Conservation (phyloP, 2,888 invertebrate species). For the Lottia gigantea region DNA sequence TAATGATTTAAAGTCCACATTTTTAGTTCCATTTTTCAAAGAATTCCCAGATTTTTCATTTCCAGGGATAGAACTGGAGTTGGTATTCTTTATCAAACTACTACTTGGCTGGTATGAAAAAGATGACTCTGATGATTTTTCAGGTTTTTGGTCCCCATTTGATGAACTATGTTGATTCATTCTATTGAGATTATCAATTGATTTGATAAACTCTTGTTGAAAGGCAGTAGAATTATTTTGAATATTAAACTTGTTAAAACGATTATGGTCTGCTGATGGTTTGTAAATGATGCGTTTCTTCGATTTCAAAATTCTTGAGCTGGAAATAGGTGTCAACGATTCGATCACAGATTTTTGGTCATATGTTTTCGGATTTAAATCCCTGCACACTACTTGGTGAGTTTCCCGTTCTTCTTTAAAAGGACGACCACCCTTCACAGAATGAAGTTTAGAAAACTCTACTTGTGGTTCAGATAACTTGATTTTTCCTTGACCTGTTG, state of each 20-base stretch:
- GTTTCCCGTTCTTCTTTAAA: background rate
- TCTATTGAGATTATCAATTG: slow-evolving; percentile 17
- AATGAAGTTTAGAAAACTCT: slow-evolving; percentile 24
- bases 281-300: background rate
- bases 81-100: slow-evolving; percentile 11
- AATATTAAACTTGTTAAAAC: background rate
- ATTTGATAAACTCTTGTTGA: slow-evolving; percentile 26
- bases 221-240: slow-evolving; percentile 14
- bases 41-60: background rate
- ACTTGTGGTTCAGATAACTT: slow-evolving; percentile 51
- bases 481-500: slow-evolving; percentile 66
- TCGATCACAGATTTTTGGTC: background rate
- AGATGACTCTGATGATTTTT: slow-evolving; percentile 23
- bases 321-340: background rate
- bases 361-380: background rate
- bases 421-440: slow-evolving; percentile 9
- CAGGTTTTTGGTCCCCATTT: slow-evolving; percentile 14
- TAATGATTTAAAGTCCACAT: background rate
- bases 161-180: slow-evolving; percentile 28
- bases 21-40: background rate
- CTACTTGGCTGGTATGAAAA: slow-evolving; percentile 6
- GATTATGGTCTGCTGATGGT: background rate
- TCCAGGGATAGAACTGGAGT: background rate
- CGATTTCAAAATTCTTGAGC: background rate
- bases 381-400: background rate